Conservation (phyloP, 2,888 invertebrate species). For the Scaeva pyrastri region DNA sequence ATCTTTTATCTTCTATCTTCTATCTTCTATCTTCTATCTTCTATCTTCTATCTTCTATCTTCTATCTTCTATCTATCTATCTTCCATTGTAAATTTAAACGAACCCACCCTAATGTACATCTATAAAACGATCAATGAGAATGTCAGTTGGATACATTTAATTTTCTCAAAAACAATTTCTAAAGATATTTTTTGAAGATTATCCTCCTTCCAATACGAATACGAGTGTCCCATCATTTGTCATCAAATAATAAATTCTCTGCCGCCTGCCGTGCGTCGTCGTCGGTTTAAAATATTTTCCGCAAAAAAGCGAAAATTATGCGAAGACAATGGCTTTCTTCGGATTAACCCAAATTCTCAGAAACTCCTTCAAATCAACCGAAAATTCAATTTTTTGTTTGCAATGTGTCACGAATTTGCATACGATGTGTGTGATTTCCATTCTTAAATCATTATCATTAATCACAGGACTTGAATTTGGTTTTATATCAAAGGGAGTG, state of each 20-base stretch:
- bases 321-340: slow-evolving; percentile 3
- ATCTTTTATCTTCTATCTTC: no score
- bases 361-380: slow-evolving; percentile 1
- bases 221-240: background rate
- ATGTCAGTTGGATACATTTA: background rate
- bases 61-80: no score
- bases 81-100: no score
- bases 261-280: no score
- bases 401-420: slow-evolving; percentile 31
- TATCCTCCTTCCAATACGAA: background rate
- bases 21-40: no score
- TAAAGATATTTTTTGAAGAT: background rate
- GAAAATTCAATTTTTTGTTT: background rate
- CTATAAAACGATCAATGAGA: background rate
- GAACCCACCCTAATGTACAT: no score
- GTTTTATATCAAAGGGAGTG: slow-evolving; percentile 29
- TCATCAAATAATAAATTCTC: slow-evolving; percentile 9
- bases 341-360: slow-evolving; percentile 14
- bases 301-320: background rate
- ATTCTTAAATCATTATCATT: slow-evolving; percentile 60
- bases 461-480: slow-evolving; percentile 59
- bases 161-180: background rate
- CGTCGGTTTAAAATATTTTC: no score
- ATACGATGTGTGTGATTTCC: slow-evolving; percentile 23
- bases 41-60: no score